A percentile compares a stretch with the other conserved stretches of the same genome.
Conservation (phyloP, 1,140 invertebrate species). For the Eurosta solidaginis region DNA sequence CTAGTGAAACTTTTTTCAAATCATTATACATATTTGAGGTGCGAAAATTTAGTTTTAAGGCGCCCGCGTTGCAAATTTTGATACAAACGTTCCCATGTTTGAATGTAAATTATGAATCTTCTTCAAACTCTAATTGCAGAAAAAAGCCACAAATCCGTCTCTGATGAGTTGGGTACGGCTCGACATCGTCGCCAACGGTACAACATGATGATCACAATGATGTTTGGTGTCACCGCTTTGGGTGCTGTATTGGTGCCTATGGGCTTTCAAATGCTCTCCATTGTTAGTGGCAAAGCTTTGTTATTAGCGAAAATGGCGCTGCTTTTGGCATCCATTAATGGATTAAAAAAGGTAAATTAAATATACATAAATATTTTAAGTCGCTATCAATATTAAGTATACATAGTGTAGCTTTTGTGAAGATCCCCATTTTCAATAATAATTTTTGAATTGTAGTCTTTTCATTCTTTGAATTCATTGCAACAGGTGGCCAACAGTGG, state of each 20-base stretch:
- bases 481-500: conserved; percentile 53
- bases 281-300: conserved; percentile 76
- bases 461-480: neutral
- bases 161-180: conserved; percentile 42
- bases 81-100: no score
- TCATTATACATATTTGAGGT: no score
- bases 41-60: no score
- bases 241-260: conserved; percentile 74
- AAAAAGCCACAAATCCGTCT: neutral
- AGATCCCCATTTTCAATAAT: neutral
- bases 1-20: no score
- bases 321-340: conserved; percentile 76
- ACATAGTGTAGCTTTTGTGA: neutral
- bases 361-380: neutral
- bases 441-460: neutral
- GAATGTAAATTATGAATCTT: neutral
- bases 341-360: conserved; percentile 67
- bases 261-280: conserved; percentile 77
- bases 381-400: neutral
- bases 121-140: neutral
- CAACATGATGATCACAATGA: conserved; percentile 72
- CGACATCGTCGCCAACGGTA: conserved; percentile 62
- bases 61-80: neutral
- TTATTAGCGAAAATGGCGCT: conserved; percentile 77
- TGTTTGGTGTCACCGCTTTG: conserved; percentile 73